Evolutionary conservation across 2,797 vertebrate genomes (phyloP).

Genomic region (Pipistrellus pygmaeus): DNA sequence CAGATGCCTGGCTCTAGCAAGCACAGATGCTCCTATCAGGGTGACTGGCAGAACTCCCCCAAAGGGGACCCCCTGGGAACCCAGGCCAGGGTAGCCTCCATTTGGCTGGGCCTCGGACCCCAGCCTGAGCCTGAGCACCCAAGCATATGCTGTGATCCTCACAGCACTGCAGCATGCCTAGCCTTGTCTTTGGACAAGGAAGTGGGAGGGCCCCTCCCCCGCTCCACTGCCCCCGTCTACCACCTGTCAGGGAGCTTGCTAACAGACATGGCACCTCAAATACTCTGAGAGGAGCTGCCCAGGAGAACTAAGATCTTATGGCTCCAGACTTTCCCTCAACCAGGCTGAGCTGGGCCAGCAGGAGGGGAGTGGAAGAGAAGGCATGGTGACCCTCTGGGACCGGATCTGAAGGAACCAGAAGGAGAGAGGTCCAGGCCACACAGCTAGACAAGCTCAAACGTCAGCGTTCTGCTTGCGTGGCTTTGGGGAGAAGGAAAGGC

Average conservation of each 20-base stretch:
- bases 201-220: conserved; percentile 7
- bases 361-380: background rate
- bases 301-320: background rate
- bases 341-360: background rate
- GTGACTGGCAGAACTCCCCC: background rate
- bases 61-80: background rate
- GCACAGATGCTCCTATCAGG: background rate
- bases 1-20: background rate
- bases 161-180: background rate
- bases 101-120: background rate
- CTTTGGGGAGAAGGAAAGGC: background rate
- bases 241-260: conserved; percentile 39
- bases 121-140: background rate
- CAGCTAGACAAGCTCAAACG: background rate
- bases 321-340: background rate
- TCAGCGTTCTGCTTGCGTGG: background rate
- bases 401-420: background rate
- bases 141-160: background rate
- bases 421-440: background rate
- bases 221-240: background rate
- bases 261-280: conserved; percentile 34
- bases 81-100: background rate
- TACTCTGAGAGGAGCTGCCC: conserved; percentile 18
- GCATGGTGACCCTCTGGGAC: background rate
- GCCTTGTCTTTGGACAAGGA: conserved; percentile 9